Evolutionary conservation across 2,113 vertebrate genomes (phyloP), one percentile per base, ranked within the genome.

Genomic region (crab-eating macaque (Macaca fascicularis)): DNA sequence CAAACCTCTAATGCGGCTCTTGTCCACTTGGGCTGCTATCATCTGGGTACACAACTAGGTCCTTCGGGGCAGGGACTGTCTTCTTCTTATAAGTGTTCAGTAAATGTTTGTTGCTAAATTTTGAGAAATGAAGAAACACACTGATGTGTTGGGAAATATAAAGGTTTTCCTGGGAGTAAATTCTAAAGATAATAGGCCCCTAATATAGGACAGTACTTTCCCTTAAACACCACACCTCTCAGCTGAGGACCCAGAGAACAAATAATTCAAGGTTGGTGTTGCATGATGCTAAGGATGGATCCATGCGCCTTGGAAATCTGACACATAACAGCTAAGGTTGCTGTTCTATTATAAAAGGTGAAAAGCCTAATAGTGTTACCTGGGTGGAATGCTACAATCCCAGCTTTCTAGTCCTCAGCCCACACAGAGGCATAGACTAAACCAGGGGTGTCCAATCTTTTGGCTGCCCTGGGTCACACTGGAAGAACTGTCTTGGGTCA

Each of bases 111-210:
- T 16, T 43, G 67, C 45, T 78, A 61, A 40, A 38, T 96, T 97
- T 78, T 74, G 52, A 91, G 76, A 91, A 89, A 96, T 50, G 23
- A 92, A 52, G 40, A 76, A 78, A 87, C 45, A 89, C 27, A 40
- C 1, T 30, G 22, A 79, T 38, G 13, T 40, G 8, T 22, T 81
- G 45, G 76, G 67, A 91, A 90, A 74, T 20, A 52, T 23, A 84
- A 74, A 83, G 83, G 19, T 11, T 61, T 52, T 78, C 50, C 59
- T n/a, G n/a, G 48, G 43, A 79, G 59, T 75, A 48, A 70, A 55
- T 67, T 40, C 69, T 27, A 85, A 76, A 80, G 30, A 61, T 10
- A 84, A 48, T 2, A 6, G 32, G 50, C 22, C 45, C 45, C 72
- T 70, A 38, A 69, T 1, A 52, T 0, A 74, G 48, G 35, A 76